Evolutionary conservation across 2,888 invertebrate genomes (phyloP).

Genomic region (Smittia sp.): DNA sequence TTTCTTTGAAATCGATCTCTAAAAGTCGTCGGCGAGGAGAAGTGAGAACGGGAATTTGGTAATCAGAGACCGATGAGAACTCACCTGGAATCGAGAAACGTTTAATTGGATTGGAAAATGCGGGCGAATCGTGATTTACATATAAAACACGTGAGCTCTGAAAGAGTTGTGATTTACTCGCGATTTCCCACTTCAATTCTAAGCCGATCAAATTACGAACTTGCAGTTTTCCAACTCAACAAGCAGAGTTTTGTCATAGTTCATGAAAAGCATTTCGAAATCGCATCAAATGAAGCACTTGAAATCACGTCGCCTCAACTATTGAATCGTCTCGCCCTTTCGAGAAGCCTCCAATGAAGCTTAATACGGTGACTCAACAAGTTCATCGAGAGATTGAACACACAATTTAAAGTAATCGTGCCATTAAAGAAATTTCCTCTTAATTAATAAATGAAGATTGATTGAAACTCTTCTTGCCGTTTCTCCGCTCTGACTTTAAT

Average conservation of each 20-base stretch:
- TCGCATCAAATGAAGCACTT: not conserved
- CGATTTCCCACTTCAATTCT: too few species aligned
- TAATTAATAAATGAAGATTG: conserved; percentile 38
- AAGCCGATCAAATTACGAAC: too few species aligned
- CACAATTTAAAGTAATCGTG: conserved; percentile 34
- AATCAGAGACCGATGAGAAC: too few species aligned
- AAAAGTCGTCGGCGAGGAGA: too few species aligned
- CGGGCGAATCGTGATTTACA: too few species aligned
- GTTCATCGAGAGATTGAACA: conserved; percentile 2
- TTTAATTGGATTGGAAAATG: too few species aligned
- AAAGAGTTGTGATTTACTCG: too few species aligned
- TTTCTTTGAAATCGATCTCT: too few species aligned
- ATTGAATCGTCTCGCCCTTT: not conserved
- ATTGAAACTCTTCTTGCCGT: conserved; percentile 21
- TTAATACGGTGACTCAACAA: conserved; percentile 36
- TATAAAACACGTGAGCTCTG: too few species aligned
- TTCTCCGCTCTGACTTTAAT: not conserved
- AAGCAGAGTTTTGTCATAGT: not conserved
- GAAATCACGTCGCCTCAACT: not conserved
- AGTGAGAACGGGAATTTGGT: too few species aligned
- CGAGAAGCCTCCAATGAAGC: not conserved
- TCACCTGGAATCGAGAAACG: too few species aligned
- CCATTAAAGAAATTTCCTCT: conserved; percentile 36
- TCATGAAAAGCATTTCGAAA: not conserved
- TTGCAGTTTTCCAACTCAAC: not conserved